A percentile compares a stretch with the other conserved stretches of the same genome.
Evolutionary conservation across 2,113 vertebrate genomes (phyloP).

Genomic region (Vimba vimba): DNA sequence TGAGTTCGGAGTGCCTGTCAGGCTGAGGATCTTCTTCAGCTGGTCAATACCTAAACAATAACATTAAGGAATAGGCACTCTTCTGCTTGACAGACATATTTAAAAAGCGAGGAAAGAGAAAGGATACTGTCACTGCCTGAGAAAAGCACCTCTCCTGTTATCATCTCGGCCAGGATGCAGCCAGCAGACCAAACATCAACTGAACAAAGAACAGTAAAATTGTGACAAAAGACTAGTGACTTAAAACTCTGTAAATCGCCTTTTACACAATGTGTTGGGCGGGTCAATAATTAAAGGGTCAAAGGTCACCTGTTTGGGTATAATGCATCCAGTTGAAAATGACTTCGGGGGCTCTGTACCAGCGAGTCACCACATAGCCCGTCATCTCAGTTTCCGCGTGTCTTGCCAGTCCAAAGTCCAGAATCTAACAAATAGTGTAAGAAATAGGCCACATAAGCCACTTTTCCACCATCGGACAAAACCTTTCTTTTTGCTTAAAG

Average conservation of each 20-base stretch:
- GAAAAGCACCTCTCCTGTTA: constrained; percentile 79
- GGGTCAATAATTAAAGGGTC: background rate
- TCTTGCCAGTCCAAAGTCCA: constrained; percentile 84
- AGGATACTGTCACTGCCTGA: constrained; percentile 85
- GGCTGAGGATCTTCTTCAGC: constrained; percentile 77
- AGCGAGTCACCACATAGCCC: constrained; percentile 83
- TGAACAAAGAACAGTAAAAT: constrained; percentile 53
- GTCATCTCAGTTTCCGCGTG: constrained; percentile 83
- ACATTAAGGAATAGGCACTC: constrained; percentile 59
- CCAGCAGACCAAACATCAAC: constrained; percentile 85
- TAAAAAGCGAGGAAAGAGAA: constrained; percentile 14
- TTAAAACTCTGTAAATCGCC: too few species aligned
- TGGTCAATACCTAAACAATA: constrained; percentile 77
- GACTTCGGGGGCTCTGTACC: constrained; percentile 83
- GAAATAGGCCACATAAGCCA: background rate
- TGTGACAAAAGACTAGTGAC: background rate
- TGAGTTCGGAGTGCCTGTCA: constrained; percentile 77
- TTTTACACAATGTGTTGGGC: background rate
- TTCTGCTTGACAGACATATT: background rate
- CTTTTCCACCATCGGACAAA: too few species aligned
- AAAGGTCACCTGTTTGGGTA: constrained; percentile 76
- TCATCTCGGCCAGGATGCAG: constrained; percentile 84
- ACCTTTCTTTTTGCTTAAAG: too few species aligned
- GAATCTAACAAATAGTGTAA: constrained; percentile 68
- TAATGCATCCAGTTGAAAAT: constrained; percentile 88